Conservation (phyloP, 2,113 vertebrate genomes). For the Osmerus mordax region DNA sequence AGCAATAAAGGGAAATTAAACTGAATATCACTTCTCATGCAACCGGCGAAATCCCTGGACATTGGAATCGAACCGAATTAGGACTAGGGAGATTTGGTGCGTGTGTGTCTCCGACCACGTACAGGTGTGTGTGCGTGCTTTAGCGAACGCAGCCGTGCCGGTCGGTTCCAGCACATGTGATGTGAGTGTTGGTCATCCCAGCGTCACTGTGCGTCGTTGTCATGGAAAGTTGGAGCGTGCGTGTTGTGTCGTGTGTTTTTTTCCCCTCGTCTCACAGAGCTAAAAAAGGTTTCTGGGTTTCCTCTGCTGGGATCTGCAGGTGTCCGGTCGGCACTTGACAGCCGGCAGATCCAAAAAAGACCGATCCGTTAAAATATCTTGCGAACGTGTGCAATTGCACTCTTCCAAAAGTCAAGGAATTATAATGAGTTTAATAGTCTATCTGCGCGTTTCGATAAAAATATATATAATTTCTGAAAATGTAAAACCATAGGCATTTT, state of each 20-base stretch:
- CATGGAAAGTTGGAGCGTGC: slow-evolving; percentile 29
- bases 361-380: not conserved
- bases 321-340: not conserved
- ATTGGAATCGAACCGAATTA: slow-evolving; percentile 23
- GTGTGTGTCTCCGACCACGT: slow-evolving; percentile 62
- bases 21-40: not conserved
- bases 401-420: too few species aligned
- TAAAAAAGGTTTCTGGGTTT: slow-evolving; percentile 29
- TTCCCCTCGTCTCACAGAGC: not conserved
- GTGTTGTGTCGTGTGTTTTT: slow-evolving; percentile 30
- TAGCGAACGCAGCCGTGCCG: not conserved
- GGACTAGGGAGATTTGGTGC: slow-evolving; percentile 10
- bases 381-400: too few species aligned
- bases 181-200: slow-evolving; percentile 20
- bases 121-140: slow-evolving; percentile 38
- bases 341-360: not conserved
- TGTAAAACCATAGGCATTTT: too few species aligned
- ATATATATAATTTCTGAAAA: too few species aligned
- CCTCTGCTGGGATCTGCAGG: not conserved
- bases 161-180: slow-evolving; percentile 21
- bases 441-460: too few species aligned
- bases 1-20: not conserved
- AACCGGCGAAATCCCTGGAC: slow-evolving; percentile 17
- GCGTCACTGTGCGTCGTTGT: slow-evolving; percentile 24
- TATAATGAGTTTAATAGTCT: too few species aligned